Percentiles rank a stretch among this genome's conserved stretches.
phyloP scores from a whole-genome alignment of 2,888 invertebrate species.

The Panzeria rudis region DNA sequence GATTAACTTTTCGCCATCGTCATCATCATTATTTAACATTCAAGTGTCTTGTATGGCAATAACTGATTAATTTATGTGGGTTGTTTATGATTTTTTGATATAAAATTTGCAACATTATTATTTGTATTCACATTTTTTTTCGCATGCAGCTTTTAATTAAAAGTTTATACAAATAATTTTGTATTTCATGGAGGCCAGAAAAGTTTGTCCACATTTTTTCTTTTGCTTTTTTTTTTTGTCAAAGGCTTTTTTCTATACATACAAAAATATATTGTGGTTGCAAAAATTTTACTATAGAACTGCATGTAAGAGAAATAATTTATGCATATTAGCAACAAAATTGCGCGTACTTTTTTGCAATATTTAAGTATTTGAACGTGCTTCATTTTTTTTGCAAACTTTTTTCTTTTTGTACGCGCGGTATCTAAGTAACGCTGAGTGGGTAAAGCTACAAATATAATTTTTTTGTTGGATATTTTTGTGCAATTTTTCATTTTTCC shows the following conservation, averaged over 20 bases:
- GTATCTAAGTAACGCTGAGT: slow-evolving; percentile 28
- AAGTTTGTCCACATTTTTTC: not conserved
- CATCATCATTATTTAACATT: slow-evolving; percentile 15
- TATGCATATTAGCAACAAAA: slow-evolving; percentile 32
- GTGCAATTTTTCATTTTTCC: not conserved
- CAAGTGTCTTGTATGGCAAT: slow-evolving; percentile 21
- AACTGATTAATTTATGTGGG: slow-evolving; percentile 64
- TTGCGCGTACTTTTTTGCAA: slow-evolving; percentile 55
- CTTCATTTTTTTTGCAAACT: not conserved
- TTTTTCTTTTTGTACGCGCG: not conserved
- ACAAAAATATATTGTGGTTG: slow-evolving; percentile 41
- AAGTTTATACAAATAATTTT: slow-evolving; percentile 22
- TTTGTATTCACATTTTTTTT: slow-evolving; percentile 12
- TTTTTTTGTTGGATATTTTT: slow-evolving; percentile 7
- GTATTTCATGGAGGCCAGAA: slow-evolving; percentile 24
- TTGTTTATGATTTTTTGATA: slow-evolving; percentile 58
- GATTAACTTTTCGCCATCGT: slow-evolving; percentile 40
- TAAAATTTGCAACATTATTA: slow-evolving; percentile 54
- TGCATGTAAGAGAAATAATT: slow-evolving; percentile 19
- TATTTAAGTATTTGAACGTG: slow-evolving; percentile 33
- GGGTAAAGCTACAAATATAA: slow-evolving; percentile 37
- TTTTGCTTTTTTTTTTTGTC: not conserved
- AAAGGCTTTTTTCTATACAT: too few relatives aligned
- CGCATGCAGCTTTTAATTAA: slow-evolving; percentile 9
- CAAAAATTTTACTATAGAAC: slow-evolving; percentile 31